phyloP scores from a whole-genome alignment of 1,140 invertebrate species.

The Eumaeus atala region DNA sequence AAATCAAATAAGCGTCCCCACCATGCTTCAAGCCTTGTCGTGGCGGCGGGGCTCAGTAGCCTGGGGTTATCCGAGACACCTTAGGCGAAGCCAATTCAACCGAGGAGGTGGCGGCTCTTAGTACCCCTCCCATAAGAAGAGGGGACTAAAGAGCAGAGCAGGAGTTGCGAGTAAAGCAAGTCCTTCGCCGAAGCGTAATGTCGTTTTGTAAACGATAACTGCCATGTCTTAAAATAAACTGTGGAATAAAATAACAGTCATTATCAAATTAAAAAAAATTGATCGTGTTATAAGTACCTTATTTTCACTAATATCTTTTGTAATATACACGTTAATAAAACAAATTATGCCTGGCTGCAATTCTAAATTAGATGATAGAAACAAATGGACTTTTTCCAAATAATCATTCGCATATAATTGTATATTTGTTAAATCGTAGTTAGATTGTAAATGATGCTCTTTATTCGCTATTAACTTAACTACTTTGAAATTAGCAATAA shows the following conservation, averaged over 20 bases:
- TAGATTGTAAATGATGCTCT: background rate
- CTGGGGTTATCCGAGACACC: no score
- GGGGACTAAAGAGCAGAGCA: no score
- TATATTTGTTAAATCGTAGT: background rate
- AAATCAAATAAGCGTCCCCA: no score
- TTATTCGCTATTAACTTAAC: background rate
- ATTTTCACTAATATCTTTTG: background rate
- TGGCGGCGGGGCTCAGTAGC: no score
- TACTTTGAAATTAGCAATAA: background rate
- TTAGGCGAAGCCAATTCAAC: no score
- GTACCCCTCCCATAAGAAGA: no score
- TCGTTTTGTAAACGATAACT: background rate
- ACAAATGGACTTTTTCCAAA: background rate
- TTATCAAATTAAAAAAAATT: constrained; percentile 1
- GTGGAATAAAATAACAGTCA: background rate
- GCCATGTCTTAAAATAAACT: background rate
- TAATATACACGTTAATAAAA: background rate
- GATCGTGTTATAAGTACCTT: background rate
- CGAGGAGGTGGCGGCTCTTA: no score
- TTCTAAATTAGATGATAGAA: background rate
- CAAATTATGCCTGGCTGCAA: background rate
- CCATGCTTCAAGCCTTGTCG: no score
- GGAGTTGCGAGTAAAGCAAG: no score
- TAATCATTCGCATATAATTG: background rate
- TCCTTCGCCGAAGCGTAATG: no score